Percentiles rank a stretch among this genome's conserved stretches.
phyloP scores from a whole-genome alignment of 2,113 vertebrate genomes.

The Elachura formosa region DNA sequence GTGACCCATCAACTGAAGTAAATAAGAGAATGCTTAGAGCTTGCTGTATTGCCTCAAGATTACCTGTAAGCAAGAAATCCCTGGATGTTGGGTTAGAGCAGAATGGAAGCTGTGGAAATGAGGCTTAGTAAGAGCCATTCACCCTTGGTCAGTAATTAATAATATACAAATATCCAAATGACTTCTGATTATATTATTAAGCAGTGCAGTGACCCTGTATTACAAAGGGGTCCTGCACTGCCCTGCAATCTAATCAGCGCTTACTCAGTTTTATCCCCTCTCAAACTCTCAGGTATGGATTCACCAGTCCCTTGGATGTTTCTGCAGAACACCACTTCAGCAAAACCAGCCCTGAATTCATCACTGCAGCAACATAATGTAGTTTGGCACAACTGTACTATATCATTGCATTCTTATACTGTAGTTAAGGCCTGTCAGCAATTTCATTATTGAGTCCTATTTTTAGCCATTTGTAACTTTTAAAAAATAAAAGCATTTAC shows the following conservation, averaged over 20 bases:
- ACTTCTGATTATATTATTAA: not conserved
- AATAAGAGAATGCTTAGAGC: not conserved
- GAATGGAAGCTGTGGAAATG: not conserved
- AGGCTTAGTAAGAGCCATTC: not conserved
- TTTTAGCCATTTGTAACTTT: conserved; percentile 10
- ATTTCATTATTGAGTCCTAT: conserved; percentile 27
- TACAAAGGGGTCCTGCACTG: not conserved
- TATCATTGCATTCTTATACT: not conserved
- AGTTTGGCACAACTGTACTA: not conserved
- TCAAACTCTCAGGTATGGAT: not conserved
- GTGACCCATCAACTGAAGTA: not conserved
- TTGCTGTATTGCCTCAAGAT: not conserved
- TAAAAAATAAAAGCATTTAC: conserved; percentile 8
- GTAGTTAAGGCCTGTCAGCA: conserved; percentile 31
- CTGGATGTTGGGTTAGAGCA: not conserved
- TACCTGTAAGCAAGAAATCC: not conserved
- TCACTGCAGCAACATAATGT: conserved; percentile 1
- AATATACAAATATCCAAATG: not conserved
- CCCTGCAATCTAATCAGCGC: not conserved
- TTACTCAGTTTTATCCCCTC: not conserved
- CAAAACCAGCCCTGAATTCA: conserved; percentile 17
- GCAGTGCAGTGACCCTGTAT: not conserved
- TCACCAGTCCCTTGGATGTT: not conserved
- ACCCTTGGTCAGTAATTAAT: not conserved
- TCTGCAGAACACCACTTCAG: not conserved